Evolutionary conservation across 2,888 invertebrate species (phyloP).

Genomic region (Lepidochrysops patricia): DNA sequence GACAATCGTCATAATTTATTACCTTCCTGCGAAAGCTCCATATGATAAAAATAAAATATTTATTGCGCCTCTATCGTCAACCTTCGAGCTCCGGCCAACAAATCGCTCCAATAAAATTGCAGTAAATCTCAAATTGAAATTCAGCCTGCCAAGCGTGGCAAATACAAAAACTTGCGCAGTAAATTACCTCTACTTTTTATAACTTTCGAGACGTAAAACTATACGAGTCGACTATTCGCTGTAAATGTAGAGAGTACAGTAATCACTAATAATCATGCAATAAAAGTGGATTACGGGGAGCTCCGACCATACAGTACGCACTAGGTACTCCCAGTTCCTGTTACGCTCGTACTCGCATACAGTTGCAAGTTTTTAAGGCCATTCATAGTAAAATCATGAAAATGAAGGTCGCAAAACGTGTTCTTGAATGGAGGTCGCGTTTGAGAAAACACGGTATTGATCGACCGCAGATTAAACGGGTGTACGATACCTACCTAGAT

Average conservation of each 20-base stretch:
- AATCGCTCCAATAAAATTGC: neutral
- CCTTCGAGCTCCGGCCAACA: neutral
- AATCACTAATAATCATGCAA: neutral
- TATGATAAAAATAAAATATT: slow-evolving; percentile 13
- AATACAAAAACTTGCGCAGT: neutral
- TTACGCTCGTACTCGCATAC: neutral
- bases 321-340: neutral
- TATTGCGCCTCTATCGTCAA: neutral
- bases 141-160: neutral
- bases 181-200: neutral
- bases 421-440: neutral
- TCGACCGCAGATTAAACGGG: neutral
- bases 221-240: neutral
- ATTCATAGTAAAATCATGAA: neutral
- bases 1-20: slow-evolving; percentile 9
- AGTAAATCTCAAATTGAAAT: neutral
- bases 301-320: neutral
- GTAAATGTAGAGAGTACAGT: neutral
- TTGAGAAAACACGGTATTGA: slow-evolving; percentile 3
- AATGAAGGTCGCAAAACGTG: slow-evolving; percentile 3
- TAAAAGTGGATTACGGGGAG: neutral
- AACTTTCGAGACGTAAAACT: slow-evolving; percentile 5
- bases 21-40: slow-evolving; percentile 10
- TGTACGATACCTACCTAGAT: neutral
- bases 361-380: neutral